Percentiles rank a stretch among this genome's conserved stretches.
phyloP scores from a whole-genome alignment of 2,797 vertebrate genomes.

The Chanos chanos region DNA sequence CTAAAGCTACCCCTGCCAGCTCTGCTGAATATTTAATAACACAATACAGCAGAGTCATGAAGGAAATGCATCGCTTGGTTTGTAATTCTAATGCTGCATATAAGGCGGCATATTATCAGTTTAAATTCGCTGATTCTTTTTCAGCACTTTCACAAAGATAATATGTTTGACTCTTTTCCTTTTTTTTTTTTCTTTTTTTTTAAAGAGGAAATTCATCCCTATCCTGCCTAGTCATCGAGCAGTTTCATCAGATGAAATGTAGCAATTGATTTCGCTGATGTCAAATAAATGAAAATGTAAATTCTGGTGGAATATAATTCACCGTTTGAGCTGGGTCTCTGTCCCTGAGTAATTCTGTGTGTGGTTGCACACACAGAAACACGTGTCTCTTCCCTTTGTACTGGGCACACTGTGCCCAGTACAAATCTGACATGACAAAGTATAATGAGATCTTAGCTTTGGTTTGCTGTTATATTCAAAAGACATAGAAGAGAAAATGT shows the following conservation, averaged over 20 bases:
- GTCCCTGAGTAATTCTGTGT: constrained; percentile 3
- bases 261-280: constrained; percentile 26
- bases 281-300: constrained; percentile 27
- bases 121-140: constrained; percentile 14
- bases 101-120: constrained; percentile 19
- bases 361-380: not conserved
- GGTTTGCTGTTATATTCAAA: constrained; percentile 23
- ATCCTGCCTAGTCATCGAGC: constrained; percentile 11
- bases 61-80: constrained; percentile 30
- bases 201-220: constrained; percentile 13
- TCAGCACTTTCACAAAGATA: constrained; percentile 24
- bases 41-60: constrained; percentile 23
- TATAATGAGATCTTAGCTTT: constrained; percentile 2
- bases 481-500: not conserved
- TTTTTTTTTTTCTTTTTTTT: constrained; percentile 26
- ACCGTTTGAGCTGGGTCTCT: not conserved
- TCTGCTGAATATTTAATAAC: constrained; percentile 34
- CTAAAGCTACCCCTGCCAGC: not conserved
- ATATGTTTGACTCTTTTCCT: constrained; percentile 19
- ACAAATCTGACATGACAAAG: constrained; percentile 6
- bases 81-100: constrained; percentile 10
- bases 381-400: not conserved
- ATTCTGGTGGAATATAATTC: constrained; percentile 14
- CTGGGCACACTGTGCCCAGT: not conserved
- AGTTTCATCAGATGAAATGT: constrained; percentile 32